Conservation (phyloP, 2,113 vertebrate genomes). For the Cryptomyrus ogoouensis region DNA sequence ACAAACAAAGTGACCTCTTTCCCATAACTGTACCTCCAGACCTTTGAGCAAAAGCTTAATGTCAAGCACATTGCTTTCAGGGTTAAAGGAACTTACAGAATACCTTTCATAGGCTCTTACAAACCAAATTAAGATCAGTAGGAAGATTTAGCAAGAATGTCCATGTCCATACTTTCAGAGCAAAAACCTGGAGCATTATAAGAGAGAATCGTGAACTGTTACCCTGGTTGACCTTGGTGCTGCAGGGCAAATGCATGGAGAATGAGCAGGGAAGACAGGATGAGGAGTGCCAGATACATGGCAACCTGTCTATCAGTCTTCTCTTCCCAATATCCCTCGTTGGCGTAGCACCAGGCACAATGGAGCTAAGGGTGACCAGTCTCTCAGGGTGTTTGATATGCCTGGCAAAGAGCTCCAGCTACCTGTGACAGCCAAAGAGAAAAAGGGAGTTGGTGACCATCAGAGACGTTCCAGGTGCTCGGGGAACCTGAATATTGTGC, state of each 20-base stretch:
- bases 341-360: background rate
- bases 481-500: background rate
- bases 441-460: background rate
- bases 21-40: background rate
- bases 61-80: background rate
- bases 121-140: background rate
- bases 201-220: background rate
- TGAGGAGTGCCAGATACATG: background rate
- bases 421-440: background rate
- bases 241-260: background rate
- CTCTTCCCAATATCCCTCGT: background rate
- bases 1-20: background rate
- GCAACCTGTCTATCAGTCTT: background rate
- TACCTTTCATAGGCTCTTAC: background rate
- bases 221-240: conserved; percentile 10
- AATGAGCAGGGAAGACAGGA: background rate
- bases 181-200: background rate
- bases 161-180: no score
- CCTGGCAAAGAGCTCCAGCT: background rate
- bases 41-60: background rate
- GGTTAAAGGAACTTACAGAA: background rate
- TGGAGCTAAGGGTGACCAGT: background rate
- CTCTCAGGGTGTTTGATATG: background rate
- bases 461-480: background rate
- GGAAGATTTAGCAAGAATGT: background rate